A percentile compares a stretch with the other conserved stretches of the same genome.
Evolutionary conservation across 2,113 vertebrate genomes (phyloP).

Genomic region (Nibea albiflora): DNA sequence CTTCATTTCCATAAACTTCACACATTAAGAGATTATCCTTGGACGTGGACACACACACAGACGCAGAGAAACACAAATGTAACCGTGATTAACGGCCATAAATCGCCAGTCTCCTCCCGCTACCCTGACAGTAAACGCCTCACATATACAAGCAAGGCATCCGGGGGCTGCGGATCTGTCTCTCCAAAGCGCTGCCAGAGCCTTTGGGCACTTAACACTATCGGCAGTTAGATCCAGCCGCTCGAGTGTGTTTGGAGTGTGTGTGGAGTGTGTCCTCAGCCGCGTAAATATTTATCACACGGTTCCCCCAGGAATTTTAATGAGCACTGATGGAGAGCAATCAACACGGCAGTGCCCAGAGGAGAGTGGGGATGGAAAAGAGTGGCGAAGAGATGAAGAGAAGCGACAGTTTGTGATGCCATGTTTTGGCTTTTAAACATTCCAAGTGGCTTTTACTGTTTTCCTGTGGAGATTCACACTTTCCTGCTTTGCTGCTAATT

Average conservation of each 20-base stretch:
- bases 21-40: conserved; percentile 58
- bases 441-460: conserved; percentile 17
- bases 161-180: conserved; percentile 30
- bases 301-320: conserved; percentile 79
- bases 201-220: conserved; percentile 70
- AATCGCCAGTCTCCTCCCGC: conserved; percentile 46
- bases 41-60: conserved; percentile 19
- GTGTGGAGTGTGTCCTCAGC: conserved; percentile 79
- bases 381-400: neutral
- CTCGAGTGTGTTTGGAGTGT: conserved; percentile 78
- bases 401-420: conserved; percentile 36
- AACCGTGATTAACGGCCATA: conserved; percentile 39
- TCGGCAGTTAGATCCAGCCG: conserved; percentile 65
- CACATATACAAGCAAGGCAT: conserved; percentile 45
- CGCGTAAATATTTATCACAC: conserved; percentile 80
- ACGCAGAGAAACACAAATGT: conserved; percentile 8
- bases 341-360: conserved; percentile 56
- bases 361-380: conserved; percentile 11
- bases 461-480: conserved; percentile 39
- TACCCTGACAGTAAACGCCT: conserved; percentile 76
- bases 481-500: conserved; percentile 45
- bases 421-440: conserved; percentile 40
- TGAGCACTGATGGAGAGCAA: conserved; percentile 77
- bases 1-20: conserved; percentile 73
- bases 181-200: conserved; percentile 39